Conservation (phyloP, 1,140 invertebrate species). For the Drosophila littoralis region DNA sequence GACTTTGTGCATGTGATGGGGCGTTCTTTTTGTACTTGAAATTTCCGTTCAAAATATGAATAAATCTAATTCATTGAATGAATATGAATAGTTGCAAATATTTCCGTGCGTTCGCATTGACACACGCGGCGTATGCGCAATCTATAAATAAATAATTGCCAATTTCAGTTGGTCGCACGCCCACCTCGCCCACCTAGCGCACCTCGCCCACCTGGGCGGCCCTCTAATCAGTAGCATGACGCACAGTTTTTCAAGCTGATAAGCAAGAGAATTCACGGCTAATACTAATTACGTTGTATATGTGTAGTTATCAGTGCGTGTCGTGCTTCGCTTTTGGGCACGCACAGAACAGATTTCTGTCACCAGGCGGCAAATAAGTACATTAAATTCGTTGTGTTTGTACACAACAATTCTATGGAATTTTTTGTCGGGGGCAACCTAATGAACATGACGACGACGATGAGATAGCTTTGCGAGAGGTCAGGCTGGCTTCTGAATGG, state of each 20-base stretch:
- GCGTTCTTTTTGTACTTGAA: conserved; percentile 1
- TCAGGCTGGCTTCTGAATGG: conserved; percentile 20
- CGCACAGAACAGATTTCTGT: conserved; percentile 26
- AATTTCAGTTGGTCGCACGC: conserved; percentile 35
- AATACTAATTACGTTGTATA: conserved; percentile 63
- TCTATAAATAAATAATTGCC: conserved; percentile 69
- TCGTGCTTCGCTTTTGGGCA: conserved; percentile 18
- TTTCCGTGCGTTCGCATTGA: conserved; percentile 38
- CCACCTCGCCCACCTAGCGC: background rate
- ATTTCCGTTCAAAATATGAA: background rate
- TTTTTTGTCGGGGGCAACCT: background rate
- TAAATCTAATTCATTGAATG: conserved; percentile 51
- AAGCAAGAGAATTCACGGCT: conserved; percentile 65
- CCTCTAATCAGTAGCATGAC: conserved; percentile 48
- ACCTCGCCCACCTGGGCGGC: background rate
- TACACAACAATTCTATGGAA: conserved; percentile 5
- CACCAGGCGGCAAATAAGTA: conserved; percentile 23
- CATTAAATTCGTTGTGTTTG: background rate
- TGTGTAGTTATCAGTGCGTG: conserved; percentile 54
- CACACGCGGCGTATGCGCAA: conserved; percentile 60
- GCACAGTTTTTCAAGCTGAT: conserved; percentile 53
- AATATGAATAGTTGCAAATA: conserved; percentile 55
- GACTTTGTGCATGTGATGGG: background rate
- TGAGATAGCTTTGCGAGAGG: conserved; percentile 5
- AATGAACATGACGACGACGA: conserved; percentile 7